Percentiles rank a stretch among this genome's conserved stretches.
These are phyloP conservation scores for Tachina fera DNA, from an alignment of 2,888 invertebrate species.

Conservation along the genomic window DNA sequence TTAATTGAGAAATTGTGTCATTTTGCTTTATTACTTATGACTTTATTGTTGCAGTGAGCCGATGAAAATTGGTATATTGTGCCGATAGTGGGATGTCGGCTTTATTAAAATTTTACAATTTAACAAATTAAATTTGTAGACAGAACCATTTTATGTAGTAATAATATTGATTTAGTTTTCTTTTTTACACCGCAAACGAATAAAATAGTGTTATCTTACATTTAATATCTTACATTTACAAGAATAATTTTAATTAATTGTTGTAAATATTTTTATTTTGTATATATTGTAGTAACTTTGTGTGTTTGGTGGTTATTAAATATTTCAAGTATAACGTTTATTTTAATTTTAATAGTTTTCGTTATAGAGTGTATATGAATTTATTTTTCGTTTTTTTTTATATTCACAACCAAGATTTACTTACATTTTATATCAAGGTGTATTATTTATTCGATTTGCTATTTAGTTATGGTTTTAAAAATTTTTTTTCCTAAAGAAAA, in stretches of 20 bases:
- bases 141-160: not conserved
- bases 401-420: conserved; percentile 70
- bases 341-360: conserved; percentile 1
- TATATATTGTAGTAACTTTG: not conserved
- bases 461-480: not conserved
- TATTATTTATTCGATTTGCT: not conserved
- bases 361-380: conserved; percentile 5
- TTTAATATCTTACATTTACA: not conserved
- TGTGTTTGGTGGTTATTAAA: not conserved
- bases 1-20: no score
- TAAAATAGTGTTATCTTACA: not conserved
- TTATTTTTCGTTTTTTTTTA: conserved; percentile 33
- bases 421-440: conserved; percentile 28
- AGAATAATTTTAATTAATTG: not conserved
- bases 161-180: not conserved
- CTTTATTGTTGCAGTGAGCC: no score
- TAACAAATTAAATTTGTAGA: not conserved
- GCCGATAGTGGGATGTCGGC: no score
- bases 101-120: no score
- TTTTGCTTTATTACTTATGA: no score
- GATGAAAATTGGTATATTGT: no score
- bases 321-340: conserved; percentile 6
- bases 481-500: not conserved
- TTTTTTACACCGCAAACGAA: not conserved
- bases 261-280: not conserved